Evolutionary conservation across 2,113 vertebrate genomes (phyloP), one percentile per base, ranked within the genome.

Genomic region (Nyctereutes procyonoides): DNA sequence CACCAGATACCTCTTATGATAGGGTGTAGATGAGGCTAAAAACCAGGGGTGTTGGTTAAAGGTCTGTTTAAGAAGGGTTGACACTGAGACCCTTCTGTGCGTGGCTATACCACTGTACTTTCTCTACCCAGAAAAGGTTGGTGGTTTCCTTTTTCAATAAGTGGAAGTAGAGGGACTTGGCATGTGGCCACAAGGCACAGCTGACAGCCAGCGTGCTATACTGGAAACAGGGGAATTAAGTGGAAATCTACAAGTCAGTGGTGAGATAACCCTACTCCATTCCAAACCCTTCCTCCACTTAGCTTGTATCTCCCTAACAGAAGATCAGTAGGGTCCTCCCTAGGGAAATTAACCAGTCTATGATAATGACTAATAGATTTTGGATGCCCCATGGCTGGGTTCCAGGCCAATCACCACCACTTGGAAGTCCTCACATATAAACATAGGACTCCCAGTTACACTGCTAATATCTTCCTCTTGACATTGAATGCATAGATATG

Each of bases 321-420:
- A 82, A 92, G 73, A 73, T 67, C 16, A 3, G 82, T 28, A 30
- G 71, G 48, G 17, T 87, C 74, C 87, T 83, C 26, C 67, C 67
- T 26, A 69, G 90, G 60, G 32, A 93, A 95, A 90, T 88, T 83
- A 95, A 91, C 28, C 28, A 48, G 73, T 43, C 30, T 77, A 48
- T 74, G 65, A 96, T 30, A 89, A 91, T 83, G 73, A 88, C 86
- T 85, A 82, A 90, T 38, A 92, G 95, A 91, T 77, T 55, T 60
- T 60, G 12, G 56, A 93, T 77, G 79, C 28, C 63, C 55, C 24
- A 32, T 12, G 82, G 38, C 79, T 87, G 67, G 74, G 38, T 74
- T 95, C 62, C 19, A 96, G 82, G 55, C 86, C 55, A 82, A 82
- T 93, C 62, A 87, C 79, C 22, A 58, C n/a, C 51, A 73, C 55